Percentiles rank a stretch among this genome's conserved stretches.
Conservation (phyloP, 2,888 invertebrate species). For the Boloria euphrosyne region DNA sequence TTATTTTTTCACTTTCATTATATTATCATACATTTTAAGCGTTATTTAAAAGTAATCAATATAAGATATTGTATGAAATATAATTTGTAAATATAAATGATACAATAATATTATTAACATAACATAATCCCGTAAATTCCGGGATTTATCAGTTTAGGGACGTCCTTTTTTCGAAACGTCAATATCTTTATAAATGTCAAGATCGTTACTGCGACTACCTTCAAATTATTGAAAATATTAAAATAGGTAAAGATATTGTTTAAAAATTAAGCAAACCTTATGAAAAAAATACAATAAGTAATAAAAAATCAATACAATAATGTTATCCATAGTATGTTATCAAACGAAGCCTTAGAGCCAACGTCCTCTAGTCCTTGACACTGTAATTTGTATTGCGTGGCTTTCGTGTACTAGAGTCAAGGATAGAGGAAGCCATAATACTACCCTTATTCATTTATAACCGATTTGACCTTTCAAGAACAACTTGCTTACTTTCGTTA, state of each 20-base stretch:
- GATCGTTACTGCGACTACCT: background rate
- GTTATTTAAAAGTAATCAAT: background rate
- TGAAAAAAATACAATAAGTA: no score
- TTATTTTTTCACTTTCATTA: conserved; percentile 65
- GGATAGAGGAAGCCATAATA: conserved; percentile 33
- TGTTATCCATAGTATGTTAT: background rate
- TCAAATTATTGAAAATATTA: background rate
- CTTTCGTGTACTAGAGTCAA: conserved; percentile 36
- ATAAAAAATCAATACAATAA: no score
- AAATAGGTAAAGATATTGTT: background rate
- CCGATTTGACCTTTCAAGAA: conserved; percentile 25
- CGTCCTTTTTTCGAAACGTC: background rate
- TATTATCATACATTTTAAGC: conserved; percentile 43
- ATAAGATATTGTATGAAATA: background rate
- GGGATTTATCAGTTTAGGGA: background rate
- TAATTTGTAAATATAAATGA: background rate
- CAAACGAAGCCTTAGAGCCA: conserved; percentile 22
- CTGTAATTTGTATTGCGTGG: conserved; percentile 41
- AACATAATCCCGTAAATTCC: background rate
- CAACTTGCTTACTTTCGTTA: background rate
- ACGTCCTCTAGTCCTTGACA: conserved; percentile 50
- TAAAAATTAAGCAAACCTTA: no score
- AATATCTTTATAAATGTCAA: background rate
- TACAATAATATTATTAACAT: background rate
- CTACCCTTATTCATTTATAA: conserved; percentile 21